phyloP scores from a whole-genome alignment of 53 echinoderm and acorn worm species.

The Holothuria leucospilota region DNA sequence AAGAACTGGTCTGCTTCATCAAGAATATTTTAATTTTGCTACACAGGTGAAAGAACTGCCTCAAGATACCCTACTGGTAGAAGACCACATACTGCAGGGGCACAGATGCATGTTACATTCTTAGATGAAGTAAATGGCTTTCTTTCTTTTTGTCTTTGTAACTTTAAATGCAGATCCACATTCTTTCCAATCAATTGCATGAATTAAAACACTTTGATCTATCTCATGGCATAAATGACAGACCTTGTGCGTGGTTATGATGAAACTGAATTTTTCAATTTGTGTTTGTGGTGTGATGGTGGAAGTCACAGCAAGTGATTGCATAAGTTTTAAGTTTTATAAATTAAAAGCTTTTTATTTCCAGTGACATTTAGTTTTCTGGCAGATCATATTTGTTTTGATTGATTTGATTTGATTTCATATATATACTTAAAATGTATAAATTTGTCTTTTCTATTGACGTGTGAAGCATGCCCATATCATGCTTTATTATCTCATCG shows the following conservation, averaged over 20 bases:
- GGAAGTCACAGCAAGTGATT: no score
- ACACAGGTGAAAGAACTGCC: slow-evolving; percentile 16
- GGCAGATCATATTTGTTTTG: no score
- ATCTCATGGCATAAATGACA: not conserved
- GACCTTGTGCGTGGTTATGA: not conserved
- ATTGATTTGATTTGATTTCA: no score
- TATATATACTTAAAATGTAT: no score
- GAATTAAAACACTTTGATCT: not conserved
- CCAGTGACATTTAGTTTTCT: no score
- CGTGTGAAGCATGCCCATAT: no score
- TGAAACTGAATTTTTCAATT: not conserved
- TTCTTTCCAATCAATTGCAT: not conserved
- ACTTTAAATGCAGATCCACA: not conserved
- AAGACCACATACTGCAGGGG: slow-evolving; percentile 82
- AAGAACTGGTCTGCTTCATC: no score
- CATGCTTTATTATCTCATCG: no score
- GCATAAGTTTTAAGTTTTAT: no score
- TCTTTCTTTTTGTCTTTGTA: not conserved
- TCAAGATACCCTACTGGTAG: slow-evolving; percentile 1
- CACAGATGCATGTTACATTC: slow-evolving; percentile 71
- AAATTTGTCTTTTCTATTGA: no score
- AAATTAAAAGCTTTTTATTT: no score
- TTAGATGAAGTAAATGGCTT: slow-evolving; percentile 70
- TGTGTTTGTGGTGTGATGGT: no score
- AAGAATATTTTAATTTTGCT: not conserved